A percentile compares a stretch with the other conserved stretches of the same genome.
Conservation (phyloP, 2,888 invertebrate genomes). For the Lithophane socia region DNA sequence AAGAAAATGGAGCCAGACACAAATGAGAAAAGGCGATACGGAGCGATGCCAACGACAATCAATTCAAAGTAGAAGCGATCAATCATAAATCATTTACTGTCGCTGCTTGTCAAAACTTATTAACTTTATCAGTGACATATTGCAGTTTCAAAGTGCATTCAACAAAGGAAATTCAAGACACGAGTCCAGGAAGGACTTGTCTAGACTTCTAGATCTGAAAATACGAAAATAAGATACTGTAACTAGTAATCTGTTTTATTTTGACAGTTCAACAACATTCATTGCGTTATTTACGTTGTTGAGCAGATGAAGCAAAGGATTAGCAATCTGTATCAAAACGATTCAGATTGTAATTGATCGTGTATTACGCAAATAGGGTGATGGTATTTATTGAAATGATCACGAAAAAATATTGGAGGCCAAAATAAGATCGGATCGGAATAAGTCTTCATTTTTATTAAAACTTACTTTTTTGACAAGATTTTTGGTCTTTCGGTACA, state of each 20-base stretch:
- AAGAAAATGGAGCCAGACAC: neutral
- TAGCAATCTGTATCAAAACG: too few species aligned
- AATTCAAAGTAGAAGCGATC: neutral
- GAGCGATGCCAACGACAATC: neutral
- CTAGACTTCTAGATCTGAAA: neutral
- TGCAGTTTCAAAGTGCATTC: slow-evolving; percentile 28
- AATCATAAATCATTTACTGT: slow-evolving; percentile 3
- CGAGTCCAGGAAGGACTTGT: neutral
- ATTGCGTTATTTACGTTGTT: too few species aligned
- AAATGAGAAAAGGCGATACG: neutral
- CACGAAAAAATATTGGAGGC: neutral
- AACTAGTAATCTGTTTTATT: too few species aligned
- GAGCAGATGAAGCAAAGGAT: too few species aligned
- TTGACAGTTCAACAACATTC: too few species aligned
- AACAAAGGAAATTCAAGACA: slow-evolving; percentile 8
- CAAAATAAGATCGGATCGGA: neutral
- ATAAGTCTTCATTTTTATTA: neutral
- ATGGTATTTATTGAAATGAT: too few species aligned
- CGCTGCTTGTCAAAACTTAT: slow-evolving; percentile 12
- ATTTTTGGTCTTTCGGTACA: neutral
- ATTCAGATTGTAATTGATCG: too few species aligned
- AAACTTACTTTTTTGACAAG: neutral
- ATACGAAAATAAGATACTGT: too few species aligned
- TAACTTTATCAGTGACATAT: slow-evolving; percentile 40
- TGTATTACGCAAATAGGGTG: too few species aligned